phyloP scores from a whole-genome alignment of 2,113 vertebrate species.

The Dissostichus mawsoni region DNA sequence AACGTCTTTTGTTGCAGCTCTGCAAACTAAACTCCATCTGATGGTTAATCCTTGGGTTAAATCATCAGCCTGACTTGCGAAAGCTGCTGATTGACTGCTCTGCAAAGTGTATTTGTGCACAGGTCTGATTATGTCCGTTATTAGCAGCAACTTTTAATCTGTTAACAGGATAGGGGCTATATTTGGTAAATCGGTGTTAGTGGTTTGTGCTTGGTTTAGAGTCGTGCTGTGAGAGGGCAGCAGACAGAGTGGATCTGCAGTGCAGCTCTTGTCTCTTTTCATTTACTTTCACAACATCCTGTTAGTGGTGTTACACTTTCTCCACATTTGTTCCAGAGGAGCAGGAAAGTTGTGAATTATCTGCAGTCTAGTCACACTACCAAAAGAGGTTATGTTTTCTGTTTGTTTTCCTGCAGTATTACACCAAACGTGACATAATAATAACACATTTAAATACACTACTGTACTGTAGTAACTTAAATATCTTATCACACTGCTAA shows the following conservation, averaged over 20 bases:
- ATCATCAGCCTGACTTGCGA: no score
- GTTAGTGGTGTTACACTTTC: neutral
- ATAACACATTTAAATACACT: no score
- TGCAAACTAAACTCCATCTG: no score
- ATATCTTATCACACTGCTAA: no score
- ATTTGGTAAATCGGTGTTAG: constrained; percentile 44
- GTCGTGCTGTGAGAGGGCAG: constrained; percentile 27
- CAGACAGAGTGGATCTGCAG: constrained; percentile 48
- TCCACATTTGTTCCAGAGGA: neutral
- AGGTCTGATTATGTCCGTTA: constrained; percentile 7
- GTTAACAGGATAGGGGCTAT: constrained; percentile 38
- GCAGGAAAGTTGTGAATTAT: neutral
- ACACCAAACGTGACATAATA: no score
- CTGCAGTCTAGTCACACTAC: no score
- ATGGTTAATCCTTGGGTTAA: no score
- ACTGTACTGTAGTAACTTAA: no score
- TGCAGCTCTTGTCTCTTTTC: constrained; percentile 27
- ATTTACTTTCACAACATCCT: constrained; percentile 20
- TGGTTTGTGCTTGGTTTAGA: constrained; percentile 13
- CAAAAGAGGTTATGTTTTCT: no score
- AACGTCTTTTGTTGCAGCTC: no score
- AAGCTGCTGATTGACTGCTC: neutral
- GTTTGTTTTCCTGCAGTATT: no score
- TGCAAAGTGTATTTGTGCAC: neutral
- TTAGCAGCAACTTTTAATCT: constrained; percentile 41